Evolutionary conservation across 2,888 invertebrate species (phyloP), one percentile per base, ranked within the genome.

Genomic region (Polymixis flavicincta): DNA sequence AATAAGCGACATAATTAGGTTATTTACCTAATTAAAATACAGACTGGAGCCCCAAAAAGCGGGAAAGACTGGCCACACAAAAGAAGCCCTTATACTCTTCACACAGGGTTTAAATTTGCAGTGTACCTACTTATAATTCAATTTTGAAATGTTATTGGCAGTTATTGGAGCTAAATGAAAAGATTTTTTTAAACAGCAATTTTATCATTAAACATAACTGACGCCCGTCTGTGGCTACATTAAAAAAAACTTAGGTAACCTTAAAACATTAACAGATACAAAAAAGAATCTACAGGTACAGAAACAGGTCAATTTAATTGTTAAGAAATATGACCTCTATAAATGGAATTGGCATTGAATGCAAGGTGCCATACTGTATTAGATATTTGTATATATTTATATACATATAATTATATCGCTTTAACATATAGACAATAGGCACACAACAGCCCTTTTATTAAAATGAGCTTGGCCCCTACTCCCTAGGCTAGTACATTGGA

Each of bases 1-100:
- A 80, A 76, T 74, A 66, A 71, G 28, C 52, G 48, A 61, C 22
- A 73, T 74, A 87, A 75, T 80, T 69, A 78, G 60, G 71, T 74
- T 55, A 74, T 57, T 14, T 71, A 52, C 28, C 25, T 76, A 67
- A 61, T 67, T 71, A 65, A 50, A 69, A 68, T 66, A 60, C 32
- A 50, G 17, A 64, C 52, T 71, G 54, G 74, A 67, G 78, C 65
- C 68, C 50, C 42, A 64, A 67, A 83, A 69, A 69, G 7, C 19
- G 0, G 22, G 5, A 11, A 45, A 9, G 1, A 17, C 28, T 50
- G 25, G 14, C 22, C 22, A 32, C 25, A 59, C 14, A 45, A 78
- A 48, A 65, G 0, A 55, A 42, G 9, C 22, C 45, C 28, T 52
- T 25, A 60, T 7, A 0, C 1, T 13, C 0, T 66, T n/a, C 0